Conservation (phyloP, 30 jellyfish, hydroid and myxozoan species). For the Rhopilema esculentum region DNA sequence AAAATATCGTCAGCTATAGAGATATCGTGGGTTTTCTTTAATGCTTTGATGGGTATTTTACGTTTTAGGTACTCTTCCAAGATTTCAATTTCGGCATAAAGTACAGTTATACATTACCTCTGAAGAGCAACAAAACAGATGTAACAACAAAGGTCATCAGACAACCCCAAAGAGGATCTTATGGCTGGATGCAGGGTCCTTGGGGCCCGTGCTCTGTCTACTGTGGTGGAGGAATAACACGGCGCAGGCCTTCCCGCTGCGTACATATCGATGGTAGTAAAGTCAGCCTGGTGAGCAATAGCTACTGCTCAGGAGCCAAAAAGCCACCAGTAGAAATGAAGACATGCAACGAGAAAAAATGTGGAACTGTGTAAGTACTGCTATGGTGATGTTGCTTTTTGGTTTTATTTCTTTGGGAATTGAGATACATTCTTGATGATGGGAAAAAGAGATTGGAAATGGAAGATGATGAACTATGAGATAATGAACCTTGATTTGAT, state of each 20-base stretch:
- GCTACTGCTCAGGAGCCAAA: slow-evolving; percentile 91
- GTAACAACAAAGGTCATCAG: slow-evolving; percentile 19
- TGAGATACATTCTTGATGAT: no score
- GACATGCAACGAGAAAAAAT: slow-evolving; percentile 90
- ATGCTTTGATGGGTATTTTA: no score
- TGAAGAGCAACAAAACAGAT: slow-evolving; percentile 60
- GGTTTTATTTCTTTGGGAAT: no score
- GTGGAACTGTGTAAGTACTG: slow-evolving; percentile 78
- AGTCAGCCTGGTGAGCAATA: slow-evolving; percentile 81
- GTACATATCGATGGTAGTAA: slow-evolving; percentile 67
- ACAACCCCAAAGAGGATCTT: slow-evolving; percentile 70
- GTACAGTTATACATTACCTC: slow-evolving; percentile 86
- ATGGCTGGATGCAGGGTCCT: slow-evolving; percentile 99
- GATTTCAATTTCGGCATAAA: slow-evolving; percentile 97
- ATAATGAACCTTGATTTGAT: no score
- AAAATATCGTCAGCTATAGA: no score
- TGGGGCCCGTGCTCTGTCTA: slow-evolving; percentile 97
- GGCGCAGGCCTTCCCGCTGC: slow-evolving; percentile 86
- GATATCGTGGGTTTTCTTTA: no score
- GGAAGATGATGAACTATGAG: no score
- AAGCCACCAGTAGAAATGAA: slow-evolving; percentile 80
- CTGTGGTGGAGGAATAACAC: slow-evolving; percentile 96
- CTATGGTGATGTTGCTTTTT: no score
- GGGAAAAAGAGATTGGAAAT: no score
- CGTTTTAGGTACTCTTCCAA: slow-evolving; percentile 87